A percentile compares a stretch with the other conserved stretches of the same genome.
Evolutionary conservation across 2,113 vertebrate species (phyloP).

Genomic region (Cheilinus undulatus): DNA sequence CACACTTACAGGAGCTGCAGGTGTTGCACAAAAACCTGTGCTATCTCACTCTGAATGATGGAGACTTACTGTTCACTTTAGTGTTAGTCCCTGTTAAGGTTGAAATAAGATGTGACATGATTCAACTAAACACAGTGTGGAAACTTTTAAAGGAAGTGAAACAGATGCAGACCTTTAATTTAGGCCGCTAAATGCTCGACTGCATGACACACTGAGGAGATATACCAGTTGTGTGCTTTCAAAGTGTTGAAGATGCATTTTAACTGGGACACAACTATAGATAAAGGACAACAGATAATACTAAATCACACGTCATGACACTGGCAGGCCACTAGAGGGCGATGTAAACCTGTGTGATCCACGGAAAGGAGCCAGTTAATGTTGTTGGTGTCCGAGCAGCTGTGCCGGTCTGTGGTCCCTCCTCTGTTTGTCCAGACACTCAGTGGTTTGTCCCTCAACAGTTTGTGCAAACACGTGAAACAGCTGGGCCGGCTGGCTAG

Average conservation of each 20-base stretch:
- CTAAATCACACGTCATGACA: not conserved
- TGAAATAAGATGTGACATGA: not conserved
- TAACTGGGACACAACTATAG: conserved; percentile 18
- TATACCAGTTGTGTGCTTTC: not conserved
- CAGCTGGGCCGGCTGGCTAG: not conserved
- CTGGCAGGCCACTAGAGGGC: conserved; percentile 45
- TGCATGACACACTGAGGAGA: not conserved
- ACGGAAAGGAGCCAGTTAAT: fast-evolving
- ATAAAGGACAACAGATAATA: not conserved
- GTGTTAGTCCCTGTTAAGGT: not conserved
- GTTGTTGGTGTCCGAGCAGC: not conserved
- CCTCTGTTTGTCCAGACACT: not conserved
- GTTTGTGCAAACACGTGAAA: conserved; percentile 34
- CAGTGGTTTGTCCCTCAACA: conserved; percentile 16
- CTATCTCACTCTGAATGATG: not conserved
- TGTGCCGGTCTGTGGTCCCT: conserved; percentile 32
- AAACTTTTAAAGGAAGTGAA: not conserved
- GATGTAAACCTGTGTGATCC: conserved; percentile 13
- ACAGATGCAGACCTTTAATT: not conserved
- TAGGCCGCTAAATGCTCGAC: not conserved
- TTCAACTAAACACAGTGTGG: conserved; percentile 5
- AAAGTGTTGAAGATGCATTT: not conserved
- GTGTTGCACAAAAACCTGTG: not conserved
- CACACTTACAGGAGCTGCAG: not conserved
- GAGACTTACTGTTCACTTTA: not conserved